Conservation (phyloP, 2,888 invertebrate species). For the Odontocolon sp. region DNA sequence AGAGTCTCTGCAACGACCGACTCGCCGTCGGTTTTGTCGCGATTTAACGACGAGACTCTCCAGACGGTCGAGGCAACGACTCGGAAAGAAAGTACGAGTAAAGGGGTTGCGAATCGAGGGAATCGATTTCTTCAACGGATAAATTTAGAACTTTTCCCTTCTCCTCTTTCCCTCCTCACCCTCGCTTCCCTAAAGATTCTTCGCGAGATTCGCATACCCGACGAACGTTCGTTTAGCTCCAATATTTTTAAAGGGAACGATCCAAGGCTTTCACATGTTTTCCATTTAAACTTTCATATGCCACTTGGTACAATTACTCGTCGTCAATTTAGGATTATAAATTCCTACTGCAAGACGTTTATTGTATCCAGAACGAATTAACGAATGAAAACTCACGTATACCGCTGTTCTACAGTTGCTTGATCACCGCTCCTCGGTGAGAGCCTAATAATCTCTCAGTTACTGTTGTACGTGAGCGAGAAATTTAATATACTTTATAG, state of each 20-base stretch:
- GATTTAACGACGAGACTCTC: slow-evolving; percentile 4
- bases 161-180: neutral
- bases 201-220: neutral
- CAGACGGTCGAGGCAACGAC: slow-evolving; percentile 52
- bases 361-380: slow-evolving; percentile 39
- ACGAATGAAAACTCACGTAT: slow-evolving; percentile 20
- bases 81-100: slow-evolving; percentile 21
- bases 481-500: slow-evolving; percentile 11
- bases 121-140: slow-evolving; percentile 65
- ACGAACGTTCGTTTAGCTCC: neutral
- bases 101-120: slow-evolving; percentile 55
- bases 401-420: neutral
- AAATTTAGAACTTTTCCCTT: slow-evolving; percentile 67
- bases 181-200: neutral
- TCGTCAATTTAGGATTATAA: slow-evolving; percentile 26
- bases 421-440: neutral
- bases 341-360: slow-evolving; percentile 8
- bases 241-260: neutral
- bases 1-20: neutral
- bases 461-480: neutral
- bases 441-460: slow-evolving; percentile 1
- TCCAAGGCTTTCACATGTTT: slow-evolving; percentile 17
- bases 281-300: slow-evolving; percentile 35
- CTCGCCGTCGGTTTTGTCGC: slow-evolving; percentile 36
- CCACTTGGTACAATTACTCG: neutral